Evolutionary conservation across 2,113 vertebrate genomes (phyloP).

Genomic region (Anolis carolinensis): DNA sequence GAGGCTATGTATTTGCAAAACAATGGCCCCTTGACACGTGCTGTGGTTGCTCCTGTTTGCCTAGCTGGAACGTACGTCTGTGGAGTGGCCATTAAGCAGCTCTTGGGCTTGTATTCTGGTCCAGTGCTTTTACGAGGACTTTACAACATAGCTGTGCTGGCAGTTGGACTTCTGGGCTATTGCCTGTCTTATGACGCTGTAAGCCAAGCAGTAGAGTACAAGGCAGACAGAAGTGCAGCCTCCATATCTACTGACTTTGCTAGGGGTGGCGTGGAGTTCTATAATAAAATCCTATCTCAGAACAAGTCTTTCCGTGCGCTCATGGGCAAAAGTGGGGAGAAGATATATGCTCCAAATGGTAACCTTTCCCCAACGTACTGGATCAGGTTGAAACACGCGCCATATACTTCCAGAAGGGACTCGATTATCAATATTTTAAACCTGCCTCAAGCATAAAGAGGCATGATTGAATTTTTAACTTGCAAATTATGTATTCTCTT

Average conservation of each 20-base stretch:
- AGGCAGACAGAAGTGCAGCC: conserved; percentile 80
- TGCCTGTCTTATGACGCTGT: conserved; percentile 78
- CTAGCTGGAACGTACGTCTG: conserved; percentile 82
- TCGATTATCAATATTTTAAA: conserved; percentile 79
- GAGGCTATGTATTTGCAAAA: conserved; percentile 83
- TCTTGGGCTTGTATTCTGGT: conserved; percentile 79
- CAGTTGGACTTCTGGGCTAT: conserved; percentile 79
- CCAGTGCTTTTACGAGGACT: conserved; percentile 71
- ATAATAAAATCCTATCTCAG: conserved; percentile 86
- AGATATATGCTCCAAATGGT: conserved; percentile 86
- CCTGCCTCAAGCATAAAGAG: conserved; percentile 48
- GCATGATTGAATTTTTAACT: conserved; percentile 57
- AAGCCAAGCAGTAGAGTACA: conserved; percentile 82
- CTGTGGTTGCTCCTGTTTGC: conserved; percentile 81
- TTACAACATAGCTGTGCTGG: conserved; percentile 75
- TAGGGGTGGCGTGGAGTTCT: conserved; percentile 91
- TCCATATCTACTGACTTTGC: conserved; percentile 82
- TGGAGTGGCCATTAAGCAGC: conserved; percentile 79
- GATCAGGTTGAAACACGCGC: conserved; percentile 85
- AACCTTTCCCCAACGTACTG: conserved; percentile 86
- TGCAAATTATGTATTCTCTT: conserved; percentile 66
- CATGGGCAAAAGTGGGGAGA: conserved; percentile 83
- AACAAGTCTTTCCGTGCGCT: conserved; percentile 84
- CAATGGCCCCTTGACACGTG: conserved; percentile 72
- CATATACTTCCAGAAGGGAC: conserved; percentile 87